Base-by-base conservation (phyloP, 2,113 vertebrate genomes). In the Menura novaehollandiae region DNA sequence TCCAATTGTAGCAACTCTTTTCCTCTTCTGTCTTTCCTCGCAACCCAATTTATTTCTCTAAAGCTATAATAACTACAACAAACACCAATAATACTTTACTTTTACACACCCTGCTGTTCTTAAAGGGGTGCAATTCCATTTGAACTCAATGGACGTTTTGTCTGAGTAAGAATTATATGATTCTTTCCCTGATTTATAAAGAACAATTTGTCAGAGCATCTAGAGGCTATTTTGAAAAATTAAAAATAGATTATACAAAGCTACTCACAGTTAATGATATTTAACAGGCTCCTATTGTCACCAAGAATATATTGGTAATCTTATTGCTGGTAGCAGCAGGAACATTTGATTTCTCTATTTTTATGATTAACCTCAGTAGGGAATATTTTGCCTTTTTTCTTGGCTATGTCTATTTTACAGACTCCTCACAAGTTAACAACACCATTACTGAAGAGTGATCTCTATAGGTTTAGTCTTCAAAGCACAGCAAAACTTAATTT, bases 401-500 rank as follows among this genome's bases (percentile, higher is more conserved):
- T 35, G 43, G 35, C 46, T 93, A 93, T 72, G 80, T 95, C 85
- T 97, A 85, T 96, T 97, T 97, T 97, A 95, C 91, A 93, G 68
- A 75, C 43, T 94, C 52, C 56, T 97, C 84, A 58, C 81, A 97
- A 97, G 94, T 97, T 98, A 97, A 98, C 96, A 98, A 96, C 91
- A 96, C 88, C 5, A 15, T 94, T 97, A 90, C 96, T 94, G 93
- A 97, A 93, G 49, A 95, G 68, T 72, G 78, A 91, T 97, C 97
- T 98, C 97, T 93, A 91, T 95, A 97, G 96, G 94, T 97, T 98
- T 97, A 95, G 89, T 97, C 95, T 98, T 98, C 96, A 98, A 98
- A 98, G 94, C 92, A 97, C 78, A 97, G 94, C 96, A 97, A 98
- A 98, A 97, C 77, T 97, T 98, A 98, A 98, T 98, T 98, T 98